Evolutionary conservation across 2,888 invertebrate species (phyloP).

Genomic region (Fragum whitleyi): DNA sequence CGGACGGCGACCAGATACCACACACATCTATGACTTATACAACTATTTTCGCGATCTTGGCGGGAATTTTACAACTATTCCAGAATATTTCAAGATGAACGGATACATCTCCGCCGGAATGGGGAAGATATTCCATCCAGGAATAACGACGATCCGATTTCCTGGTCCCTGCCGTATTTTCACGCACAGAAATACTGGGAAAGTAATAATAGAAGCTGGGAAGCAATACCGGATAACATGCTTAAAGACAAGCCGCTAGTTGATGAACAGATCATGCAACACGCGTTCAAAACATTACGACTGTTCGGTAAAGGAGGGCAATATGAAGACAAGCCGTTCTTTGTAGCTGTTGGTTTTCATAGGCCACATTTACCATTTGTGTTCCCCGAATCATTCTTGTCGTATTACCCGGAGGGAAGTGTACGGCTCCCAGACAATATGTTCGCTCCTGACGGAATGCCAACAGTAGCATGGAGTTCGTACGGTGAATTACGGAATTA

Average conservation of each 20-base stretch:
- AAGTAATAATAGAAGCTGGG: conserved; percentile 60
- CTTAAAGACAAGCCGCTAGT: conserved; percentile 89
- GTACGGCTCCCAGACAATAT: conserved; percentile 68
- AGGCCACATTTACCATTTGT: conserved; percentile 96
- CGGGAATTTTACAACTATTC: conserved; percentile 69
- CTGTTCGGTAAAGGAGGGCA: conserved; percentile 61
- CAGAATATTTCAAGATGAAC: conserved; percentile 66
- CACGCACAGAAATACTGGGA: conserved; percentile 36
- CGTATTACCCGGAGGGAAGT: conserved; percentile 85
- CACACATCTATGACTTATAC: conserved; percentile 63
- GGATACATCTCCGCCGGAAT: conserved; percentile 62
- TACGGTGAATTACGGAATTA: conserved; percentile 68
- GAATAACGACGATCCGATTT: conserved; percentile 68
- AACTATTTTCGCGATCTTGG: conserved; percentile 64
- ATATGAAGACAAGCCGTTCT: conserved; percentile 87
- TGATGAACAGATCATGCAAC: conserved; percentile 90
- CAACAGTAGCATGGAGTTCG: conserved; percentile 70
- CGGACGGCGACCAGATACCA: conserved; percentile 70
- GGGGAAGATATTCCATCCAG: conserved; percentile 69
- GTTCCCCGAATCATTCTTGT: conserved; percentile 90
- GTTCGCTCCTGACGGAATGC: conserved; percentile 70
- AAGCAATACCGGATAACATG: conserved; percentile 59
- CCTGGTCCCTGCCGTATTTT: conserved; percentile 70
- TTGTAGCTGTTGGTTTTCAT: conserved; percentile 94
- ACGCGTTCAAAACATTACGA: conserved; percentile 88